Percentiles rank a stretch among this genome's conserved stretches.
phyloP scores from a whole-genome alignment of 64 coral and sea anemone genomes.

The Montipora foliosa region DNA sequence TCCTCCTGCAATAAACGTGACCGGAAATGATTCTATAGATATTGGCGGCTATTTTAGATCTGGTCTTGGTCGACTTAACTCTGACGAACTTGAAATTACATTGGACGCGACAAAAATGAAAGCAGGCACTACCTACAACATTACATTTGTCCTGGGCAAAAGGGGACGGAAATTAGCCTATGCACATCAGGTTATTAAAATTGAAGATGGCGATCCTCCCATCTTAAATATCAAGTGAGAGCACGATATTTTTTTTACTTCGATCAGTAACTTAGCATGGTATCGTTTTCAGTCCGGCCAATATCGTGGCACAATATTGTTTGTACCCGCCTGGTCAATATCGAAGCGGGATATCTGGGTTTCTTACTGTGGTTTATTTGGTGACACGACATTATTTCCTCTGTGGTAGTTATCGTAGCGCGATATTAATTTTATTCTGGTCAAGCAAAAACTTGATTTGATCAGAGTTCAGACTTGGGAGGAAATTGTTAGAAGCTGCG shows the following conservation, averaged over 20 bases:
- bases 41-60: conserved; percentile 54
- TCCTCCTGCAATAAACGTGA: neutral
- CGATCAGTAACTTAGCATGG: too few species aligned
- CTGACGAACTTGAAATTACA: neutral
- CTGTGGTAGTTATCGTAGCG: too few species aligned
- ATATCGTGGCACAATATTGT: too few species aligned
- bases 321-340: too few species aligned
- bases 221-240: conserved; percentile 40
- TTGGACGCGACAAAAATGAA: conserved; percentile 14
- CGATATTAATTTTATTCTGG: too few species aligned
- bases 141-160: conserved; percentile 29
- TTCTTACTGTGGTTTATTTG: too few species aligned
- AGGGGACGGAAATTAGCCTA: neutral
- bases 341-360: neutral
- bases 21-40: neutral
- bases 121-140: conserved; percentile 21
- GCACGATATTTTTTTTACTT: too few species aligned
- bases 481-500: too few species aligned
- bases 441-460: too few species aligned
- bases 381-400: too few species aligned
- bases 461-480: too few species aligned
- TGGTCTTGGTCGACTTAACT: conserved; percentile 41
- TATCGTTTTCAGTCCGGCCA: too few species aligned
- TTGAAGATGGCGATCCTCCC: conserved; percentile 38
- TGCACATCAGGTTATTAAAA: neutral